Evolutionary conservation across 2,113 vertebrate species (phyloP).

Genomic region (Carassius gibelio): DNA sequence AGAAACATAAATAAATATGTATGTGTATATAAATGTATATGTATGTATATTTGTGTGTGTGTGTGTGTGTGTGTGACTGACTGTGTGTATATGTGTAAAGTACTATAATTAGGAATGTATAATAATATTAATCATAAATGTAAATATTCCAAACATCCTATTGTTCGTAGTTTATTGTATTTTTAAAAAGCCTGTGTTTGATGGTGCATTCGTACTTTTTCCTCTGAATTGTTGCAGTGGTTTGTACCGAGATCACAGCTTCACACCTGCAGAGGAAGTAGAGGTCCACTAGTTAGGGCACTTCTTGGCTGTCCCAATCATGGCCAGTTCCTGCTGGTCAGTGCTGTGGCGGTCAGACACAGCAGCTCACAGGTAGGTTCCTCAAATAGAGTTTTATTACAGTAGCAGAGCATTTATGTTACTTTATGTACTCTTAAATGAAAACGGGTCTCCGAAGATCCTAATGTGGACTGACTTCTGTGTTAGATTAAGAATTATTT

Average conservation of each 20-base stretch:
- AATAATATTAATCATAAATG: not conserved
- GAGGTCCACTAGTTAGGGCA: constrained; percentile 48
- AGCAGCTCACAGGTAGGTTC: constrained; percentile 74
- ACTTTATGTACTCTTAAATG: not conserved
- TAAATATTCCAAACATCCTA: not conserved
- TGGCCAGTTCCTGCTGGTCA: constrained; percentile 68
- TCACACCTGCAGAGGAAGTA: constrained; percentile 64
- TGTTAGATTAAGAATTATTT: not conserved
- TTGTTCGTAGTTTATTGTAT: not conserved
- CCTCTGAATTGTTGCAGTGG: constrained; percentile 58
- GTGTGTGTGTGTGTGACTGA: no score
- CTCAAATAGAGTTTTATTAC: not conserved
- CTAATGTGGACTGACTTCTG: not conserved
- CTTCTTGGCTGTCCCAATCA: constrained; percentile 59
- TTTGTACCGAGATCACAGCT: constrained; percentile 65
- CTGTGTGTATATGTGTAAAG: no score
- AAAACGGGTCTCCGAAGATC: not conserved
- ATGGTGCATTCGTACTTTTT: constrained; percentile 61
- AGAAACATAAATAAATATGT: no score
- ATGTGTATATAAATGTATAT: no score
- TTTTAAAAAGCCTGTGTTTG: not conserved
- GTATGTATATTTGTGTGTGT: no score
- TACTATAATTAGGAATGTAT: no score
- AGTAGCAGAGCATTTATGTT: not conserved
- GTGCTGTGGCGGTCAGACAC: constrained; percentile 64